Base-by-base conservation (phyloP, 2,888 invertebrate species). In the Tridacna gigas region DNA sequence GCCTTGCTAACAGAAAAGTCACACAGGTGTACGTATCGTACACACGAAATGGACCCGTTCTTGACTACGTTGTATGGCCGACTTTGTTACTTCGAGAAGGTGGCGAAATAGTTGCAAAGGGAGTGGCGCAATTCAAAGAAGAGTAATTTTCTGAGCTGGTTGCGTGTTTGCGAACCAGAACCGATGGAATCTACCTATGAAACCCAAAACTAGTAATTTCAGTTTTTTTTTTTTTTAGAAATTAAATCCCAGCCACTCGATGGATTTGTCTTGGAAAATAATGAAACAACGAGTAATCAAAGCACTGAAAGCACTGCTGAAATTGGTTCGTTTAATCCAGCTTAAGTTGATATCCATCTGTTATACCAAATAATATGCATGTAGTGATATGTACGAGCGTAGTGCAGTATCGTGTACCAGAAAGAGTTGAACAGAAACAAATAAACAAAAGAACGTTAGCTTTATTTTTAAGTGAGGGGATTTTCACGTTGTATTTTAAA, bases 21-120 rank as follows among this genome's bases (percentile, higher is more conserved):
- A 69, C 15, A 45, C 45, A 47, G 7, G n/a, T 47, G 12, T 69
- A 28, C 28, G n/a, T 12, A 47, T 45, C 69, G 15, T 69, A 69
- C 47, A 69, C 69, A 28, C 69, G 28, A 18, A 28, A 37, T 22
- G 69, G 69, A 18, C 20, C 45, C 9, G 69, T 28, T 12, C 25
- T 69, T 9, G 69, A 69, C 20, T 69, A 69, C 69, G 69, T 69
- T 13, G 69, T 69, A 20, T 69, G 69, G 69, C 69, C 69, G 45
- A 13, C 69, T 12, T 69, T 69, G n/a, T 47, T 69, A 18, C 37
- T 69, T 9, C 69, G 28, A 15, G 69, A 26, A 20, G 69, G 20
- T 20, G 69, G 69, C 5, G 28, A 25, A 15, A 25, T 69, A 12
- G 7, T 69, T 9, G 45, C 47, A 12, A 45, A 69, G 25, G 69